Conservation (phyloP, 2,888 invertebrate genomes). For the Drosophila trichaetosa region DNA sequence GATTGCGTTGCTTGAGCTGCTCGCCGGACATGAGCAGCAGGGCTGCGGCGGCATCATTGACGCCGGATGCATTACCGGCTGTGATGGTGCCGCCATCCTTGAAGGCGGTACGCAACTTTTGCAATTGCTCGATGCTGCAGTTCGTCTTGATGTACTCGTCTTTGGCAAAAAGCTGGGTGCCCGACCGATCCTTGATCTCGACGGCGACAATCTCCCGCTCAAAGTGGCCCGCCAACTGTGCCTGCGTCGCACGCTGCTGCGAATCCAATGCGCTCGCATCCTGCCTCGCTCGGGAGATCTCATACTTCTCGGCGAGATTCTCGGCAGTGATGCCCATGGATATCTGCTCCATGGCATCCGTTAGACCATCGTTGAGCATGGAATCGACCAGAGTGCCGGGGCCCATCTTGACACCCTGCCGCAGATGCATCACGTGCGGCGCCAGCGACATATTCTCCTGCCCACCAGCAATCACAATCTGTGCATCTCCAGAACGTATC, state of each 20-base stretch:
- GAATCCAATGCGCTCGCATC: conserved; percentile 89
- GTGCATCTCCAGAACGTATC: conserved; percentile 88
- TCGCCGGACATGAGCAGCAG: conserved; percentile 89
- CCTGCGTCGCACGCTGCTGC: conserved; percentile 88
- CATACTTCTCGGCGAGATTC: conserved; percentile 89
- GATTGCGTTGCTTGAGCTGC: conserved; percentile 86
- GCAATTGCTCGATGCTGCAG: conserved; percentile 87
- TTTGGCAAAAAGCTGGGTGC: conserved; percentile 85
- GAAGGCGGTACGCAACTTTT: conserved; percentile 89
- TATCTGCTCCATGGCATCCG: conserved; percentile 89
- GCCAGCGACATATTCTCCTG: conserved; percentile 93
- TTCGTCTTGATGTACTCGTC: conserved; percentile 90
- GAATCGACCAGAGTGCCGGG: conserved; percentile 88
- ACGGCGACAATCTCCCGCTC: conserved; percentile 90
- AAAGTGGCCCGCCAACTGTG: conserved; percentile 88
- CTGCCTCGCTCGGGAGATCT: conserved; percentile 89
- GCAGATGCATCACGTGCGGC: conserved; percentile 88
- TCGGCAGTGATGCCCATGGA: conserved; percentile 95
- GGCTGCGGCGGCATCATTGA: conserved; percentile 96
- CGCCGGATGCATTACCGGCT: conserved; percentile 91
- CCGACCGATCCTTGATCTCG: conserved; percentile 85
- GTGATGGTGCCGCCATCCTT: conserved; percentile 89
- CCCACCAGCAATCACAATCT: conserved; percentile 91
- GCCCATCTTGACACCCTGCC: conserved; percentile 89
- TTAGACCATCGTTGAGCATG: conserved; percentile 89